phyloP scores from a whole-genome alignment of 2,797 vertebrate species.

The Fistularia tabacaria region DNA sequence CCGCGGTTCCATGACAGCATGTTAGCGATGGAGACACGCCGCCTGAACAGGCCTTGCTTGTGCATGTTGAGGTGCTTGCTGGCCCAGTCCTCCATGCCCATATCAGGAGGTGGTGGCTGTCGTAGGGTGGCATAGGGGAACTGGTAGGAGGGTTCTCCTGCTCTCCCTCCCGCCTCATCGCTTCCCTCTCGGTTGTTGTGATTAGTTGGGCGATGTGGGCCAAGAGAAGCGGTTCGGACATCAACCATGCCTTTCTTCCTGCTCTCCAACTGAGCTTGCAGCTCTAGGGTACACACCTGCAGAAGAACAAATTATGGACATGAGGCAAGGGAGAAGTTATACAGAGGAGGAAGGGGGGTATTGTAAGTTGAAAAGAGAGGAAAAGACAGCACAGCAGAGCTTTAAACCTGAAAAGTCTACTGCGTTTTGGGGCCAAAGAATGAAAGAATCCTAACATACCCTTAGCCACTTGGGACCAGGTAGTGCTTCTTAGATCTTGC shows the following conservation, averaged over 20 bases:
- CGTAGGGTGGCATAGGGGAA: conserved; percentile 80
- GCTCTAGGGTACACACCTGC: conserved; percentile 74
- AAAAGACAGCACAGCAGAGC: conserved; percentile 17
- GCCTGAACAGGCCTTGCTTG: conserved; percentile 87
- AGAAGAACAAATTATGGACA: conserved; percentile 33
- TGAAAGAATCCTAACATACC: conserved; percentile 30
- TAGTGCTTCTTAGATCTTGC: conserved; percentile 8
- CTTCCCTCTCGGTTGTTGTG: conserved; percentile 54
- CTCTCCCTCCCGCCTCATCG: conserved; percentile 48
- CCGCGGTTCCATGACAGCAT: conserved; percentile 90
- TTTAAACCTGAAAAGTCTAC: conserved; percentile 20
- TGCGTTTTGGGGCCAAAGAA: conserved; percentile 24
- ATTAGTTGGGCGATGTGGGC: conserved; percentile 57
- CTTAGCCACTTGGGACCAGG: conserved; percentile 27
- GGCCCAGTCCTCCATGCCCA: conserved; percentile 89
- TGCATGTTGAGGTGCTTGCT: conserved; percentile 92
- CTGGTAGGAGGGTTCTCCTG: conserved; percentile 62
- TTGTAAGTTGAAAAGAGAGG: conserved; percentile 1
- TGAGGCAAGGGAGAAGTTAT: conserved; percentile 15
- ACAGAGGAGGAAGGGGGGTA: not conserved
- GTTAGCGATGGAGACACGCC: conserved; percentile 86
- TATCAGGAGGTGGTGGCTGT: conserved; percentile 75
- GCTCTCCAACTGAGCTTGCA: conserved; percentile 72
- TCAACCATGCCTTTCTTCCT: conserved; percentile 70
- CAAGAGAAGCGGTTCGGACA: conserved; percentile 63